Base-by-base conservation (phyloP, 2,113 vertebrate genomes). In the Hippoglossus stenolepis region DNA sequence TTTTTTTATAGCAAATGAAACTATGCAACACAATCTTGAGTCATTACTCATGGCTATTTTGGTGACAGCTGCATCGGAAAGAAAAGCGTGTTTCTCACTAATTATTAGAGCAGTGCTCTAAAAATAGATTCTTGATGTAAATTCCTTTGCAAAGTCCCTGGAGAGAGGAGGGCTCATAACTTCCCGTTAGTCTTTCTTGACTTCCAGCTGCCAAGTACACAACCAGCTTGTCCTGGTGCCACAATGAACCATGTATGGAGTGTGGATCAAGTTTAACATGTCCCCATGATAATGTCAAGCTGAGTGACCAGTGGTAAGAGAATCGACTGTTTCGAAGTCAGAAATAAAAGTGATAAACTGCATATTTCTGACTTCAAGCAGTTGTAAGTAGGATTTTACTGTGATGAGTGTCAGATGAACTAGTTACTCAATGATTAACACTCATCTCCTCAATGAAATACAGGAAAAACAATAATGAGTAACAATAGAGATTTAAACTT, bases 61-160 rank as follows among this genome's bases (percentile, higher is more conserved):
- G 49, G 72, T 21, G 31, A 28, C 40, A 63, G 24, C 14, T 1
- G 0, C 23, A 31, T 0, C 0, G 51, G 20, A n/a, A 54, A 54
- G 31, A 31, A 31, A 31, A 31, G 1, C 31, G 31, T 31, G 49
- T 58, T 70, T 56, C 56, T 65, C 23, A 4, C 23, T 59, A 8
- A 72, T 74, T 64, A 18, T 47, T 35, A 17, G 12, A 23, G 12
- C 13, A 53, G 26, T n/a, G 9, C 24, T 71, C 79, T 81, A 79
- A 83, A 83, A 86, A 86, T 69, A 90, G 31, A 17, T 15, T 53
- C 1, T 38, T n/a, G 64, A 79, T 66, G 31, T 75, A 18, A 38
- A 79, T 84, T 79, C 70, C 70, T 73, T 9, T 47, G 62, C 20
- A 62, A 54, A 61, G 31, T 23, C 60, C 23, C 17, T 13, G 45